phyloP scores from a whole-genome alignment of 2,113 vertebrate species.

The Chloropsis hardwickii region DNA sequence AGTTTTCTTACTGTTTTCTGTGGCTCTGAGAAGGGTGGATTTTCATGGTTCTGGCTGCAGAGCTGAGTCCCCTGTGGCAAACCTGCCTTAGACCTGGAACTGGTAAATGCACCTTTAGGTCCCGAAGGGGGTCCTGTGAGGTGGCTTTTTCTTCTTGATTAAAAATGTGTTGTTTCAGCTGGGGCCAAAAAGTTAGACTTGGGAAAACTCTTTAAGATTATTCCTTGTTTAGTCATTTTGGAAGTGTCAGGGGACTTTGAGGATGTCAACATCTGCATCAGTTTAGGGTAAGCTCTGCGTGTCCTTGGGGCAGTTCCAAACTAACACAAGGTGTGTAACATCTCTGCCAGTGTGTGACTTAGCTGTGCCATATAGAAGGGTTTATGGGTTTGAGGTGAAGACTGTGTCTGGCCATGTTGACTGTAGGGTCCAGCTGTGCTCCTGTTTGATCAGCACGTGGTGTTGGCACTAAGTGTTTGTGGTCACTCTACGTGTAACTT shows the following conservation, averaged over 20 bases:
- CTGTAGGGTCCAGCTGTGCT: neutral
- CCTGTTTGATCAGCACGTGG: neutral
- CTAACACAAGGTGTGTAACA: neutral
- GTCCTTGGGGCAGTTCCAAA: neutral
- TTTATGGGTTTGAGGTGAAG: neutral
- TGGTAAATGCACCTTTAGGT: neutral
- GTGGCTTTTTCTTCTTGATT: neutral
- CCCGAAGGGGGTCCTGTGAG: neutral
- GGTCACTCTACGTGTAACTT: neutral
- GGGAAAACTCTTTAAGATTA: neutral
- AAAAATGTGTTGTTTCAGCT: neutral
- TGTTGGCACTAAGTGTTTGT: neutral
- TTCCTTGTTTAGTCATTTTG: neutral
- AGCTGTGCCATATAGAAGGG: rapidly evolving
- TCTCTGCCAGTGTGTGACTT: neutral
- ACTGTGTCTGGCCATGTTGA: neutral
- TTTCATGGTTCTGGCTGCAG: neutral
- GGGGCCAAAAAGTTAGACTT: neutral
- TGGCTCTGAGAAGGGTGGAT: neutral
- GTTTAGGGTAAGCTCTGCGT: neutral
- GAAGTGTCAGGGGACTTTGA: neutral
- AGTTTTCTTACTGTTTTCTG: neutral
- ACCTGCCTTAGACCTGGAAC: neutral
- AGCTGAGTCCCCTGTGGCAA: neutral
- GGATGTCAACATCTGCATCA: neutral